These are phyloP conservation scores for Patella caerulea DNA, from an alignment of 2,888 invertebrate species.

Conservation along the genomic window DNA sequence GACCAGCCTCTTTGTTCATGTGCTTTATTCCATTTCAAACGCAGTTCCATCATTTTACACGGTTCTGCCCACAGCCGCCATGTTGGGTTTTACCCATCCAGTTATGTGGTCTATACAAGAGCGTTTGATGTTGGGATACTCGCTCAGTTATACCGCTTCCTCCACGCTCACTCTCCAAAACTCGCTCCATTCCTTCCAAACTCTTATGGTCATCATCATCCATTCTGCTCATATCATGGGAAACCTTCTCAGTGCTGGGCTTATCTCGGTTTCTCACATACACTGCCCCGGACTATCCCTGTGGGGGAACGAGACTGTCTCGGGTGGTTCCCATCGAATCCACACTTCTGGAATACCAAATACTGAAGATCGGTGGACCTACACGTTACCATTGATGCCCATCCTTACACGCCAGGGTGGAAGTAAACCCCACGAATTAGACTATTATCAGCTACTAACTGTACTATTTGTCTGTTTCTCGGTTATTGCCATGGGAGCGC, in stretches of 20 bases:
- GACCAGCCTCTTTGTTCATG: conserved; percentile 57
- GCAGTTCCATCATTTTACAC: conserved; percentile 58
- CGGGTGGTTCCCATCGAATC: background rate
- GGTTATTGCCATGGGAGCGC: conserved; percentile 54
- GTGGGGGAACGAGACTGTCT: background rate
- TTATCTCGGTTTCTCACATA: conserved; percentile 48
- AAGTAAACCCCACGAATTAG: conserved; percentile 35
- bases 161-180: conserved; percentile 52
- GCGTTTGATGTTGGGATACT: conserved; percentile 57
- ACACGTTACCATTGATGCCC: conserved; percentile 42
- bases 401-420: conserved; percentile 34
- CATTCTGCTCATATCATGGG: conserved; percentile 63
- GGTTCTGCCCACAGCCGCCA: conserved; percentile 53
- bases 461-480: conserved; percentile 57
- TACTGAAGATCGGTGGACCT: conserved; percentile 31
- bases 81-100: conserved; percentile 60
- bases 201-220: conserved; percentile 59
- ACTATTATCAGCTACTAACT: conserved; percentile 55
- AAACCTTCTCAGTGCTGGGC: conserved; percentile 55
- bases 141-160: conserved; percentile 57
- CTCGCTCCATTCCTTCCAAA: conserved; percentile 59
- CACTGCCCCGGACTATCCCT: conserved; percentile 33
- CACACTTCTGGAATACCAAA: background rate
- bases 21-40: conserved; percentile 58
- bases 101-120: conserved; percentile 61